phyloP scores from a whole-genome alignment of 2,797 vertebrate species.

The Potorous gilbertii region DNA sequence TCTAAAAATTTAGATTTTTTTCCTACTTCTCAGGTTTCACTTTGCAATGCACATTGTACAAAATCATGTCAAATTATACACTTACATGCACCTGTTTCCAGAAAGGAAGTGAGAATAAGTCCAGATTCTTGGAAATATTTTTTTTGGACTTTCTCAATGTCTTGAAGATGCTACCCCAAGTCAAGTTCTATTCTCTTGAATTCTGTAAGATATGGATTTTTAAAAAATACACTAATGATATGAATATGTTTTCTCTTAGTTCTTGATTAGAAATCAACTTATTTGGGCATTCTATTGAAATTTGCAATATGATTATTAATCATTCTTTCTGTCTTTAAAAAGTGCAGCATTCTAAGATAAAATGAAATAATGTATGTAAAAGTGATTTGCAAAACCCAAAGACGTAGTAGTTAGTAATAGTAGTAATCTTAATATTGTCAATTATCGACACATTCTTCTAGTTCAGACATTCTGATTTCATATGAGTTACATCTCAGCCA shows the following conservation, averaged over 20 bases:
- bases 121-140: background rate
- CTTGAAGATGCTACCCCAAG: background rate
- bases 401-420: conserved; percentile 16
- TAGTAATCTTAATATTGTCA: conserved; percentile 57
- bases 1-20: background rate
- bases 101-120: background rate
- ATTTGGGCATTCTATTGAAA: conserved; percentile 14
- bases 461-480: conserved; percentile 64
- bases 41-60: background rate
- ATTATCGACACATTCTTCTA: conserved; percentile 52
- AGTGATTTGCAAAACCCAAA: background rate
- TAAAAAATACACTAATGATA: background rate
- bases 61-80: background rate
- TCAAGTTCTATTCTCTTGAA: background rate
- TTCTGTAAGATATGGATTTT: background rate
- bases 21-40: background rate
- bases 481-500: conserved; percentile 45
- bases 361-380: background rate
- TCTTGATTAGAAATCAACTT: conserved; percentile 12
- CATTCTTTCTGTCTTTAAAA: conserved; percentile 7
- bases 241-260: background rate
- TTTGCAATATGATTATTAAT: background rate
- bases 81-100: background rate
- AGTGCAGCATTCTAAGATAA: background rate
- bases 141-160: background rate